These are phyloP conservation scores for Oryctes rhinoceros DNA, from an alignment of 1,140 invertebrate genomes.

Conservation along the genomic window DNA sequence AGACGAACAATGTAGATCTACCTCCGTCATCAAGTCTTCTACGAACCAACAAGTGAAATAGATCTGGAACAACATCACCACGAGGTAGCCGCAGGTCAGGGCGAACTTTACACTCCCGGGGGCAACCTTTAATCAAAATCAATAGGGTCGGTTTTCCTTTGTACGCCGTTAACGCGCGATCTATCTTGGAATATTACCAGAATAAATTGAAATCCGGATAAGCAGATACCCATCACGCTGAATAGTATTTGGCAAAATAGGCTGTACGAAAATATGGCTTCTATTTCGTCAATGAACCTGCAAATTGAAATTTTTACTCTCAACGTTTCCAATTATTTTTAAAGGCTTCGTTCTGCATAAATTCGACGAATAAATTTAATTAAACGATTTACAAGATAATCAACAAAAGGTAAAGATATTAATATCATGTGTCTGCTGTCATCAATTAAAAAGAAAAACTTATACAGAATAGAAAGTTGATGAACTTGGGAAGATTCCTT, in stretches of 20 bases:
- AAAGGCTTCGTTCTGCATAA: too few species aligned
- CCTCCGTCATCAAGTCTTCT: background rate
- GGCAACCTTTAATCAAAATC: background rate
- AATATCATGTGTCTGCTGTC: too few species aligned
- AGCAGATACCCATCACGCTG: background rate
- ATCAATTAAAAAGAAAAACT: too few species aligned
- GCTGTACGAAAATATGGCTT: background rate
- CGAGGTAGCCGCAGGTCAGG: background rate
- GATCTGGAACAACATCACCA: background rate
- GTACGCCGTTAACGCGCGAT: background rate
- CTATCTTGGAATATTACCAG: background rate
- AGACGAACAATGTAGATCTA: background rate
- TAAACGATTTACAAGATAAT: too few species aligned
- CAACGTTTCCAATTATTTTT: too few species aligned
- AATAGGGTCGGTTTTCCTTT: background rate
- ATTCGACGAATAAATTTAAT: too few species aligned
- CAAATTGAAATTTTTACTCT: too few species aligned
- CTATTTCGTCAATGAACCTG: background rate
- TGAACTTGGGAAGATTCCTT: too few species aligned
- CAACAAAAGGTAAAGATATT: too few species aligned
- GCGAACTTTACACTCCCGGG: background rate
- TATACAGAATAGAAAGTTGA: too few species aligned
- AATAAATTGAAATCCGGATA: constrained; percentile 12
- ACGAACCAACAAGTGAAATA: constrained; percentile 28
- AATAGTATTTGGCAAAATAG: constrained; percentile 27